Evolutionary conservation across 2,113 vertebrate species (phyloP), one percentile per base, ranked within the genome.

Genomic region (Eulemur macaco): DNA sequence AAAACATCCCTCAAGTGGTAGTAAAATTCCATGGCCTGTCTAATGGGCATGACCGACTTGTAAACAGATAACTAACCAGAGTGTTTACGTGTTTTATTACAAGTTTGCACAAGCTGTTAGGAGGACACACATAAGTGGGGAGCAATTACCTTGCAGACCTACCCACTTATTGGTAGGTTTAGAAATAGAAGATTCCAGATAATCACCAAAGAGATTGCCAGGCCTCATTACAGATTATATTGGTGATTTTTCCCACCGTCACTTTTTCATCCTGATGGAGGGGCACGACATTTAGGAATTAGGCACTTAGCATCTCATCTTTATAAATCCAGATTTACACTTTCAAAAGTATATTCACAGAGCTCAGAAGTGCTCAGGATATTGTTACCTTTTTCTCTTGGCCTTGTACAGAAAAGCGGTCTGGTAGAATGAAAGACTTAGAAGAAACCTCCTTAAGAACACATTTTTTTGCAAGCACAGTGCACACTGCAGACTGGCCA

Each of bases 41-140:
- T 92, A 84, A 87, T 96, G 78, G 88, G 63, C 50, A 73, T 8
- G 23, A 29, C 11, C 31, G 63, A 56, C 78, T 80, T 84, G 17
- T 91, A 89, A 95, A 93, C 37, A 86, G 77, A 60, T 45, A 20
- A 73, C 52, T 56, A 54, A 76, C 81, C 56, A 21, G 1, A 18
- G 50, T 78, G 14, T 91, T 68, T 78, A 18, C 13, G 4, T 68
- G 47, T 82, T 83, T 96, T 15, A 39, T 60, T 84, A 71, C 89
- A 71, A 89, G 95, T 93, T 85, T 89, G 69, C 71, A 89, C 92
- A 97, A 23, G 86, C 39, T 81, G 47, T 81, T 66, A 42, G 25
- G 50, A 60, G 81, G 95, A 66, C 21, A 3, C 50, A 93, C 63
- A 78, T 54, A 21, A 89, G 10, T 12, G 52, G 95, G 76, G 69